These are phyloP conservation scores for Peromyscus attwateri DNA, from an alignment of 2,797 vertebrate species.

Conservation along the genomic window DNA sequence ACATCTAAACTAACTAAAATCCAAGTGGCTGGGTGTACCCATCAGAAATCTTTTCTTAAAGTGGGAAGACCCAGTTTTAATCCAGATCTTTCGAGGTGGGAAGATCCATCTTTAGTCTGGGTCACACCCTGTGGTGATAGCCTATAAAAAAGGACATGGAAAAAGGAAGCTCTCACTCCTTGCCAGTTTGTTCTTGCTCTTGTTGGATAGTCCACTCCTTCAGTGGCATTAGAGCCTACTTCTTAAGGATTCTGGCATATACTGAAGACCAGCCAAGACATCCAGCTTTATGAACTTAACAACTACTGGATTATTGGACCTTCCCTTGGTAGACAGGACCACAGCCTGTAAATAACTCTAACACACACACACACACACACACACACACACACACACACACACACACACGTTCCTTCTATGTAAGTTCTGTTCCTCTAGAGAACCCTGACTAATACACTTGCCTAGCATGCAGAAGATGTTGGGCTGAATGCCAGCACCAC, in stretches of 20 bases:
- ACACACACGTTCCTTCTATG: neutral
- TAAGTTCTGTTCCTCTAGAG: neutral
- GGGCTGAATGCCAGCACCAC: neutral
- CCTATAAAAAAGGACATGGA: neutral
- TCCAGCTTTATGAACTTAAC: neutral
- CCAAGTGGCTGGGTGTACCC: neutral
- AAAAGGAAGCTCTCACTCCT: neutral
- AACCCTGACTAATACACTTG: neutral
- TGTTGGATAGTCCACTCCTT: neutral
- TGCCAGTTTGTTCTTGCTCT: neutral
- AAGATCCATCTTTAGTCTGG: neutral
- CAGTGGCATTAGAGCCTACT: neutral
- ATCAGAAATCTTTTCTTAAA: neutral
- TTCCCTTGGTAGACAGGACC: neutral
- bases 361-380: no score
- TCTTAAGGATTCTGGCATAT: neutral
- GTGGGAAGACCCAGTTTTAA: no score
- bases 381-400: neutral
- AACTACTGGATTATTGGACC: neutral
- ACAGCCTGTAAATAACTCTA: neutral
- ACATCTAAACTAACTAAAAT: neutral
- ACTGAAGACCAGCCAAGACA: neutral
- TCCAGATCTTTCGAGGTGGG: no score
- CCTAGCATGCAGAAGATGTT: neutral
- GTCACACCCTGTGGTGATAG: neutral